Evolutionary conservation across 2,113 vertebrate species (phyloP).

Genomic region (Ardeotis arabs): DNA sequence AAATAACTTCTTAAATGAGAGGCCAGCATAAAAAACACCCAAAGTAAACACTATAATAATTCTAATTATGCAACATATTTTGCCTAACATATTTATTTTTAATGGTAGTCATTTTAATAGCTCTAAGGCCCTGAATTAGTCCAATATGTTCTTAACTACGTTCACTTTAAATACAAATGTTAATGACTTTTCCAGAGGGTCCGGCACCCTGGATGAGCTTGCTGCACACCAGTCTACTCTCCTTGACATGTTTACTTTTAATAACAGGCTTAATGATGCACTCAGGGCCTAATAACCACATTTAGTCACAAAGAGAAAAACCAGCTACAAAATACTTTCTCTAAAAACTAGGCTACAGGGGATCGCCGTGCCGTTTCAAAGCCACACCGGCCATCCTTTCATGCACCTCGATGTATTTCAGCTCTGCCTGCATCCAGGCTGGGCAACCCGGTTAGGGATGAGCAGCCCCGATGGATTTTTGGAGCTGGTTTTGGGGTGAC

Average conservation of each 20-base stretch:
- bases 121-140: slow-evolving; percentile 64
- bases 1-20: slow-evolving; percentile 9
- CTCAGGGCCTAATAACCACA: slow-evolving; percentile 37
- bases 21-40: not conserved
- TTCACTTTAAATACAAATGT: slow-evolving; percentile 57
- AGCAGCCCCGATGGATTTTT: not conserved
- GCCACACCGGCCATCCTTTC: not conserved
- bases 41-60: slow-evolving; percentile 29
- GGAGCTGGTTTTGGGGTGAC: not conserved
- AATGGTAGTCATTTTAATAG: slow-evolving; percentile 60
- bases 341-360: slow-evolving; percentile 66
- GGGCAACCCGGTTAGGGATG: fast-evolving
- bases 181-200: slow-evolving; percentile 66
- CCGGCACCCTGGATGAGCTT: not conserved
- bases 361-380: not conserved
- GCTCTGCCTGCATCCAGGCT: not conserved
- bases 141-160: slow-evolving; percentile 53
- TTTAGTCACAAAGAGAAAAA: slow-evolving; percentile 67
- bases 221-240: not conserved
- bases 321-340: slow-evolving; percentile 51
- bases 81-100: slow-evolving; percentile 61
- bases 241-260: slow-evolving; percentile 40
- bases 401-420: not conserved
- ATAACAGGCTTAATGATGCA: slow-evolving; percentile 63
- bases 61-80: slow-evolving; percentile 47